Evolutionary conservation across 2,888 invertebrate species (phyloP).

Genomic region (Pterostichus madidus): DNA sequence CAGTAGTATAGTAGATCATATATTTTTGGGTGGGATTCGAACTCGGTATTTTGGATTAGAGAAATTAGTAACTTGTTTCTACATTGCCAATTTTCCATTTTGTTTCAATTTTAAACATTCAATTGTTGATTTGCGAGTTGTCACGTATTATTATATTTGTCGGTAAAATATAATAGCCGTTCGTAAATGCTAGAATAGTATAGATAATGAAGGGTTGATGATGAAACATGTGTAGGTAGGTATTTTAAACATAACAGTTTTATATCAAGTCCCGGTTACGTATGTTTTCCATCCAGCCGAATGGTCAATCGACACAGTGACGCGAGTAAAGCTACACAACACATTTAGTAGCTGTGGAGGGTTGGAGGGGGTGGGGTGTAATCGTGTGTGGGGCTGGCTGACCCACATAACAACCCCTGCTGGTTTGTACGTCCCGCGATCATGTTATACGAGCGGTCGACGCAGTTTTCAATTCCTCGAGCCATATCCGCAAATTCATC

Average conservation of each 20-base stretch:
- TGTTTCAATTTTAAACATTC: no score
- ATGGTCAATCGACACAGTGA: slow-evolving; percentile 21
- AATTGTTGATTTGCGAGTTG: not conserved
- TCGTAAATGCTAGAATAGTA: no score
- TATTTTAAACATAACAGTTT: no score
- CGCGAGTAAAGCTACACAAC: not conserved
- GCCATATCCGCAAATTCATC: slow-evolving; percentile 58
- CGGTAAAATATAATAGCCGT: no score
- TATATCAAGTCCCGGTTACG: not conserved
- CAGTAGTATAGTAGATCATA: not conserved
- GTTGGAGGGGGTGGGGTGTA: not conserved
- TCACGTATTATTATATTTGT: no score
- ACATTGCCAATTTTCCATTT: no score
- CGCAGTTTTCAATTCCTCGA: slow-evolving; percentile 54
- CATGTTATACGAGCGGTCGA: slow-evolving; percentile 53
- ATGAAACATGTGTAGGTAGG: no score
- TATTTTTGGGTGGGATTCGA: not conserved
- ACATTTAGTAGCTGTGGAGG: not conserved
- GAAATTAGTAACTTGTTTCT: no score
- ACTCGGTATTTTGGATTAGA: not conserved
- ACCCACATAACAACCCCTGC: slow-evolving; percentile 50
- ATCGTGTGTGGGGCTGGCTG: slow-evolving; percentile 45
- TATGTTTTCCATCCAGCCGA: slow-evolving; percentile 1
- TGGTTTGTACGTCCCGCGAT: slow-evolving; percentile 14
- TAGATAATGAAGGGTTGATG: no score